Conservation (phyloP, 2,113 vertebrate species). For the rabbit (Oryctolagus cuniculus) region mOryCun1.1 NC_091444.1:66228001-66228500, state of each 20-base stretch:
- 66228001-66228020: background rate
- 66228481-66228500: no score
- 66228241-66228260: background rate
- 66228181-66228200: background rate
- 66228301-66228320: background rate
- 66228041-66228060: background rate
- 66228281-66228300: background rate
- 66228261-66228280: background rate
- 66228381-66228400: no score
- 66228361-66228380: background rate
- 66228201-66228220: background rate
- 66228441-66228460: no score
- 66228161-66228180: background rate
- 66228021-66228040: background rate
- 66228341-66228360: background rate
- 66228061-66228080: background rate
- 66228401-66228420: no score
- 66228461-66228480: no score
- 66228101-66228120: background rate
- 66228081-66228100: background rate
- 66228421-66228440: no score
- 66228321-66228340: background rate
- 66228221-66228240: conserved; percentile 21
- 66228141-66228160: conserved; percentile 8
- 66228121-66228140: background rate